A percentile compares a stretch with the other conserved stretches of the same genome.
Evolutionary conservation across 2,113 vertebrate genomes (phyloP).

Genomic region (Myotis lucifugus): DNA sequence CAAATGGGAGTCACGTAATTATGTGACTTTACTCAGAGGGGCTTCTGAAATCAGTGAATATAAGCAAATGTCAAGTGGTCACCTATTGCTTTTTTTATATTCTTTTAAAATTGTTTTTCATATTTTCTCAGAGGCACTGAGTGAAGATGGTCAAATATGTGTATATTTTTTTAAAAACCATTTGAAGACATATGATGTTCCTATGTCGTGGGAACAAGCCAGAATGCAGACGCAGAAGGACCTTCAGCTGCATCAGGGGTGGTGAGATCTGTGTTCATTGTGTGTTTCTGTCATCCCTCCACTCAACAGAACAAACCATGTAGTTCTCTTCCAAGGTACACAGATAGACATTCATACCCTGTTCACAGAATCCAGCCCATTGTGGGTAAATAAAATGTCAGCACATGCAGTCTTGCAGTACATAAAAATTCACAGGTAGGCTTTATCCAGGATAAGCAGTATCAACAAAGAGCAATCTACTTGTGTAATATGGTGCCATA

Average conservation of each 20-base stretch:
- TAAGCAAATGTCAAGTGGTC: not conserved
- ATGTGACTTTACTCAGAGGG: not conserved
- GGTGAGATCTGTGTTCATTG: constrained; percentile 75
- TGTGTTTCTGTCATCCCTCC: not conserved
- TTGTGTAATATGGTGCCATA: not conserved
- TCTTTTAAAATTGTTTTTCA: not conserved
- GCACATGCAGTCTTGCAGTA: accelerated
- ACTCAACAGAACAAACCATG: not conserved
- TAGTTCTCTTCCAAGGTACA: not conserved
- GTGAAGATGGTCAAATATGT: constrained; percentile 90
- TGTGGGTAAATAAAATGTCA: not conserved
- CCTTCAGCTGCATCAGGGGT: constrained; percentile 51
- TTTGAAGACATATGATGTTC: constrained; percentile 86
- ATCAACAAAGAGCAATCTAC: not conserved
- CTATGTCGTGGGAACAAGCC: constrained; percentile 89
- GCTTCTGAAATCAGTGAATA: not conserved
- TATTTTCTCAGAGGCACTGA: constrained; percentile 87
- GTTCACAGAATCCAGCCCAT: not conserved
- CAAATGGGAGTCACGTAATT: not conserved
- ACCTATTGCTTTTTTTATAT: not conserved
- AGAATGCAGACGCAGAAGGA: constrained; percentile 87
- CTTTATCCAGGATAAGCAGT: not conserved
- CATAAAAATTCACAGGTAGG: not conserved
- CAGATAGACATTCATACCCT: not conserved
- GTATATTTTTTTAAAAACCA: constrained; percentile 91